A percentile compares a stretch with the other conserved stretches of the same genome.
phyloP scores from a whole-genome alignment of 2,113 vertebrate genomes.

The Alexandromys fortis region DNA sequence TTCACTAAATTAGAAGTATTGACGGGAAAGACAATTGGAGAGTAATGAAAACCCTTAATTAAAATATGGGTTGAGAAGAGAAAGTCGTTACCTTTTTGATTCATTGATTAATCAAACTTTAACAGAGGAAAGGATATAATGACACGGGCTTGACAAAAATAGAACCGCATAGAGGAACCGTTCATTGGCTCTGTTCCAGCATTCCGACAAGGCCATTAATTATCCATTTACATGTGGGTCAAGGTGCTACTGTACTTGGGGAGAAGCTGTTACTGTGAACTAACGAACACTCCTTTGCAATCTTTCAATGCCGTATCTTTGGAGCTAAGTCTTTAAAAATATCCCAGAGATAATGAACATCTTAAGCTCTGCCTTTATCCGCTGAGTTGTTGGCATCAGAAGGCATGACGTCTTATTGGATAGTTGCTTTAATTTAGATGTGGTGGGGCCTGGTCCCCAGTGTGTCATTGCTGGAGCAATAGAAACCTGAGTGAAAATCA shows the following conservation, averaged over 20 bases:
- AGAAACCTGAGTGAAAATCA: no score
- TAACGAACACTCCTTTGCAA: not conserved
- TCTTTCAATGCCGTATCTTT: not conserved
- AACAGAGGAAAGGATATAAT: slow-evolving; percentile 21
- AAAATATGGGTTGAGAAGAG: slow-evolving; percentile 55
- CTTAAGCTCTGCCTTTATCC: not conserved
- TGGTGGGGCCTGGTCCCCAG: no score
- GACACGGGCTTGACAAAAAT: slow-evolving; percentile 22
- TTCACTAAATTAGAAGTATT: slow-evolving; percentile 31
- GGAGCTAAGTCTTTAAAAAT: not conserved
- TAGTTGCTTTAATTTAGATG: not conserved
- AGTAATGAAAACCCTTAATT: slow-evolving; percentile 65
- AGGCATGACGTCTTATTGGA: not conserved
- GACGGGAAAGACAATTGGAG: slow-evolving; percentile 19
- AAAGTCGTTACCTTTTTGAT: slow-evolving; percentile 54
- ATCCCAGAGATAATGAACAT: not conserved
- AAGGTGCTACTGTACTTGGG: not conserved
- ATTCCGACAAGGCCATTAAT: not conserved
- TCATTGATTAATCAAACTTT: slow-evolving; percentile 39
- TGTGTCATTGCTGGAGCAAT: not conserved
- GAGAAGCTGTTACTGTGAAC: not conserved
- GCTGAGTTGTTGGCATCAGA: not conserved
- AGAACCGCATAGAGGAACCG: not conserved
- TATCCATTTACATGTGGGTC: not conserved
- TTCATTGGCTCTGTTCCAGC: not conserved